Evolutionary conservation across 2,888 invertebrate species (phyloP).

Genomic region (Coremacera marginata): DNA sequence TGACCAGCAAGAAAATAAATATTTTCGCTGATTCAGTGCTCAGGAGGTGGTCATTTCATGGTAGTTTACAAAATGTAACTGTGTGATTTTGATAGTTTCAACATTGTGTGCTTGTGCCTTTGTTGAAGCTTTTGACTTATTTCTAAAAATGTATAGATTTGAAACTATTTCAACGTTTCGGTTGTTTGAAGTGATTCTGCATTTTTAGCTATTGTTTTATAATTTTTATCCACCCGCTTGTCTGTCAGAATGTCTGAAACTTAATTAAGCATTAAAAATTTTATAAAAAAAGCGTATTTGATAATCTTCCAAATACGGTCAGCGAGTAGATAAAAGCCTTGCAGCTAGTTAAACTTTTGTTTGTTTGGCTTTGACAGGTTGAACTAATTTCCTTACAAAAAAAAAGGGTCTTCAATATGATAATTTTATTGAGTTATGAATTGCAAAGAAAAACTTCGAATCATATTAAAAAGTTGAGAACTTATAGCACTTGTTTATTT

Average conservation of each 20-base stretch:
- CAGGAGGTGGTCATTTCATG: slow-evolving; percentile 32
- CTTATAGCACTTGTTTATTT: too few species aligned
- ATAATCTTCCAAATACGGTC: background rate
- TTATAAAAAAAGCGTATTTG: background rate
- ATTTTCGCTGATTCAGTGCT: slow-evolving; percentile 34
- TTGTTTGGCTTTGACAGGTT: slow-evolving; percentile 33
- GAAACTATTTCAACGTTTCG: background rate
- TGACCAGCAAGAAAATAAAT: background rate
- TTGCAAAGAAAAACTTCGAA: background rate
- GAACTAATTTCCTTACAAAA: slow-evolving; percentile 25
- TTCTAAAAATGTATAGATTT: background rate
- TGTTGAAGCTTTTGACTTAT: too few species aligned
- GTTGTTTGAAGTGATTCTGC: slow-evolving; percentile 16
- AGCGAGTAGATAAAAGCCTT: background rate
- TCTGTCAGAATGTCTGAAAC: background rate
- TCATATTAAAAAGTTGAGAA: too few species aligned
- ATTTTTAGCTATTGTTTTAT: slow-evolving; percentile 1
- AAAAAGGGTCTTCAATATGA: background rate
- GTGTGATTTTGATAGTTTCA: background rate
- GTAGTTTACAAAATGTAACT: slow-evolving; percentile 31
- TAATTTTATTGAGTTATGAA: background rate
- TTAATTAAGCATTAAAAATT: slow-evolving; percentile 29
- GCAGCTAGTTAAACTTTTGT: slow-evolving; percentile 25
- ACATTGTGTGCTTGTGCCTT: background rate
- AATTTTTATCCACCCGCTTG: background rate